Evolutionary conservation across 1,140 invertebrate species (phyloP), one percentile per base, ranked within the genome.

Genomic region (Drosophila kohkoa): DNA sequence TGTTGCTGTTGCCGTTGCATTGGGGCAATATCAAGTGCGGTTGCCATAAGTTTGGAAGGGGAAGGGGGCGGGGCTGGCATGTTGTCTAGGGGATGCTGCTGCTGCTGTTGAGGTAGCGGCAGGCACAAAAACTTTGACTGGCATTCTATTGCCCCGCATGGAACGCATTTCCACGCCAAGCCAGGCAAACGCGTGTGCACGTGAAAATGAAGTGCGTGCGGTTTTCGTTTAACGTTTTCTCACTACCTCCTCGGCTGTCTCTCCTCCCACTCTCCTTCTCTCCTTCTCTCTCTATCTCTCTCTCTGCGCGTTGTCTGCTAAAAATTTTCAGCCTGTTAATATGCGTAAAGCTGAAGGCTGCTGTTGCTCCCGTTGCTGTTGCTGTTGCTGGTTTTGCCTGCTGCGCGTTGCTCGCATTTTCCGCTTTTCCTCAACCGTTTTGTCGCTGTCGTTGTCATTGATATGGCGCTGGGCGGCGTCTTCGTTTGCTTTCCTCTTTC

Each of bases 281-380:
- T 15, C 5, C 13, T 13, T 25, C 5, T 7, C 16, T 4, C 38
- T 11, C n/a, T 4, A 25, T 11, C n/a, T 6, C 15, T 8, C 30
- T n/a, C 6, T 13, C n/a, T 51, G 8, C 55, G n/a, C 35, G 30
- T 52, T 32, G 65, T 11, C 8, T 62, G 20, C 43, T 28, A 71
- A 82, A 87, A 82, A 71, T 79, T 80, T 68, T 68, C 75, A 77
- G 83, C 83, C 76, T 80, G 69, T 87, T 79, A 87, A 87, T 88
- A 82, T 87, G 79, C 83, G 83, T 87, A 87, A 79, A 75, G 77
- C 79, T 69, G 69, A 35, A 58, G 35, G 51, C 45, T 65, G 52
- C 63, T 46, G 41, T 28, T 10, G 10, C 16, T 30, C 7, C 0
- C 20, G 30, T 15, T 20, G 32, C 41, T 46, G 48, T 20, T 3